Evolutionary conservation across 1,140 invertebrate genomes (phyloP).

Genomic region (Nasonia longicornis): DNA sequence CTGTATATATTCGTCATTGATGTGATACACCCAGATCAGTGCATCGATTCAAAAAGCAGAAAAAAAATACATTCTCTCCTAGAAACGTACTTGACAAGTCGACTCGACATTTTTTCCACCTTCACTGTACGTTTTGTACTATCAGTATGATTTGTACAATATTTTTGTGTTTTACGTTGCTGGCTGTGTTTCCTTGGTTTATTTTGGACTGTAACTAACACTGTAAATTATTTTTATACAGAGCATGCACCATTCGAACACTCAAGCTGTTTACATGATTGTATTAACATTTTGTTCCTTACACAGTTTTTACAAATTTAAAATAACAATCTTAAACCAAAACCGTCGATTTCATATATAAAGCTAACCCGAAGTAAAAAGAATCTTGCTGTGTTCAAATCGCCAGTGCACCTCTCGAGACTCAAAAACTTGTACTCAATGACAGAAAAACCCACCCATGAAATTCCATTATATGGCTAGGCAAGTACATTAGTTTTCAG

Average conservation of each 20-base stretch:
- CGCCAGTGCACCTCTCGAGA: background rate
- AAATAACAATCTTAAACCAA: no score
- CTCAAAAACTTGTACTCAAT: background rate
- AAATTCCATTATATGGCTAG: slow-evolving; percentile 1
- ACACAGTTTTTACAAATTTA: no score
- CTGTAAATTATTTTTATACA: background rate
- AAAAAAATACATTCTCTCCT: background rate
- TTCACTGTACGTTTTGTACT: background rate
- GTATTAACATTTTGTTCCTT: background rate
- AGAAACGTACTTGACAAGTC: no score
- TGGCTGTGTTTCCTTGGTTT: background rate
- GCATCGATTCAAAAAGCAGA: background rate
- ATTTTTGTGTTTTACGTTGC: slow-evolving; percentile 1
- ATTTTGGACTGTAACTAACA: background rate
- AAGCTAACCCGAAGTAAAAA: no score
- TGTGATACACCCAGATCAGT: background rate
- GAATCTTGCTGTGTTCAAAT: background rate
- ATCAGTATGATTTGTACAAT: background rate
- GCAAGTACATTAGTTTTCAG: slow-evolving; percentile 6
- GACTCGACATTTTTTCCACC: background rate
- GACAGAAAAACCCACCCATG: background rate
- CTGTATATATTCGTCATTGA: background rate
- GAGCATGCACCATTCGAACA: background rate
- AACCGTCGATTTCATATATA: background rate
- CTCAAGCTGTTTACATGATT: background rate